Conservation (phyloP, 1,140 invertebrate species). For the Hesperophylax magnus region DNA sequence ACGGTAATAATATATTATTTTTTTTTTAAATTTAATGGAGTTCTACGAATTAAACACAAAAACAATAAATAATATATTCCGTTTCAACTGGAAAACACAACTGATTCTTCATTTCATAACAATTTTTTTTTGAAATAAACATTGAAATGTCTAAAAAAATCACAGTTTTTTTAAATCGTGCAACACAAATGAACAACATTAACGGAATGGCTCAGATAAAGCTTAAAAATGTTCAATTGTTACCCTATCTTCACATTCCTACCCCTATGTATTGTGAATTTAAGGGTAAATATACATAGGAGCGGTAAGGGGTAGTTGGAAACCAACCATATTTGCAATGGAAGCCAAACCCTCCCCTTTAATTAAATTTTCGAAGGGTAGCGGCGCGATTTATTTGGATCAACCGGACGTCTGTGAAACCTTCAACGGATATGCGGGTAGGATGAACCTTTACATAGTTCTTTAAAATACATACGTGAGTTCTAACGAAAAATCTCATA, state of each 20-base stretch:
- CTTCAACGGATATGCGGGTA: slow-evolving; percentile 6
- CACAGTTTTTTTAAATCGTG: slow-evolving; percentile 39
- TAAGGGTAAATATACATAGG: slow-evolving; percentile 8
- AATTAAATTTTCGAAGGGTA: slow-evolving; percentile 54
- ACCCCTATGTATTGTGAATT: slow-evolving; percentile 35
- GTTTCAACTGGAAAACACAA: too few species aligned
- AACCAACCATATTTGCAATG: slow-evolving; percentile 26
- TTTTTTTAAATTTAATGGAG: too few species aligned
- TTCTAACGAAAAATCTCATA: too few species aligned
- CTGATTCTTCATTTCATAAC: too few species aligned
- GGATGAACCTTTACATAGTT: neutral
- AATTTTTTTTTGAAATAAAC: too few species aligned
- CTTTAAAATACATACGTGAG: too few species aligned
- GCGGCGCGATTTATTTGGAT: slow-evolving; percentile 22
- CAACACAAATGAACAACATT: slow-evolving; percentile 42
- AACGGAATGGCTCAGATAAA: slow-evolving; percentile 46
- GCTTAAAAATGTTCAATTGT: slow-evolving; percentile 31
- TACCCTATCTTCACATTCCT: slow-evolving; percentile 17
- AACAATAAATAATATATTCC: too few species aligned
- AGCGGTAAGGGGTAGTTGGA: slow-evolving; percentile 26
- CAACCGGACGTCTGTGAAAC: slow-evolving; percentile 9
- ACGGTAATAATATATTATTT: too few species aligned
- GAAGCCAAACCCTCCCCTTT: slow-evolving; percentile 47
- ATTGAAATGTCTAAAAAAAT: neutral
- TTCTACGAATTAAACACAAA: too few species aligned